Base-by-base conservation (phyloP, 2,888 invertebrate genomes). In the Microctonus brassicae region DNA sequence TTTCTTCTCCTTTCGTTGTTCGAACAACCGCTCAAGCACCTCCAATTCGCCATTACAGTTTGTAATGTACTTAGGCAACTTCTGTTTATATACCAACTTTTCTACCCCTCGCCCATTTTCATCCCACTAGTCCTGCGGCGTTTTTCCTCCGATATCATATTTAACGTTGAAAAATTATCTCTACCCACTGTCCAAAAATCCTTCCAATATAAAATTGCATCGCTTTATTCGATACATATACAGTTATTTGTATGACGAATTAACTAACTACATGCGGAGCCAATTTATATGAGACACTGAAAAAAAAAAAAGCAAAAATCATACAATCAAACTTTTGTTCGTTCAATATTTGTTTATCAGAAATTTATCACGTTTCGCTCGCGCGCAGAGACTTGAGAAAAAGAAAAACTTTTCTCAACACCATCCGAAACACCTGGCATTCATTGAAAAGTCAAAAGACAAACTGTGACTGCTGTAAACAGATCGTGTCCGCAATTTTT, bases 71-170 rank as follows among this genome's bases (percentile, higher is more conserved):
- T 86, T 85, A 86, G 82, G 83, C 81, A 87, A 87, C 86, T 87
- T 86, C 84, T 87, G 87, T 87, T 87, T 87, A 87, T 87, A 86
- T 81, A 85, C 83, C 84, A 86, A 86, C 85, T 83, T 86, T 86
- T 84, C 81, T 68, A 73, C 73, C 36, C 77, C 74, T 73, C 63
- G 57, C 74, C 60, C 69, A 80, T 81, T 81, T 82, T 82, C 82
- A 80, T 79, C 81, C 79, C 42, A 24, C 81, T 79, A 78, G 80
- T 80, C 83, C 82, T 76, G 80, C 79, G 82, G 80, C 76, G 82
- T 80, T 78, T 82, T 81, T 76, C 74, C 82, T 81, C 81, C 80
- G 82, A 84, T 86, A 85, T 85, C 83, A 82, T 84, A 86, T 86
- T 86, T 86, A 86, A 86, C 82, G 83, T 80, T 80, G 81, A 80